phyloP scores from a whole-genome alignment of 2,797 vertebrate genomes.

The Aphelocoma californica region DNA sequence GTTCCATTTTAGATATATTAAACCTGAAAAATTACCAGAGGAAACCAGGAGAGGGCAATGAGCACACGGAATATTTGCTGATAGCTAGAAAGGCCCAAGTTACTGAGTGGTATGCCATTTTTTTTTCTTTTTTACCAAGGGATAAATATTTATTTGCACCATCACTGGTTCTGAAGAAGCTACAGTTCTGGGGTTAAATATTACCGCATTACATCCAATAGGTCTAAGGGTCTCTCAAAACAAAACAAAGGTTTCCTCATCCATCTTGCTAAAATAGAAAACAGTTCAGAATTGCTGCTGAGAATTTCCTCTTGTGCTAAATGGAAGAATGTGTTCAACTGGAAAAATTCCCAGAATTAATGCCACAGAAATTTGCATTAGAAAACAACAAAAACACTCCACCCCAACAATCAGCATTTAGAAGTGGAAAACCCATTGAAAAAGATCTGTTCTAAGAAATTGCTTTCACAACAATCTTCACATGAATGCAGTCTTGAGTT shows the following conservation, averaged over 20 bases:
- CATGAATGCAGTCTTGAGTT: not conserved
- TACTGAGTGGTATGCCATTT: not conserved
- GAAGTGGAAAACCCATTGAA: slow-evolving; percentile 14
- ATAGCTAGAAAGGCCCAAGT: not conserved
- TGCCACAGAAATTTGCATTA: slow-evolving; percentile 57
- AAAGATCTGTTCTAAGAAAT: slow-evolving; percentile 20
- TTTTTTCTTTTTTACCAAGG: not conserved
- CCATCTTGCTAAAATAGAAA: not conserved
- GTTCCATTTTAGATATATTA: not conserved
- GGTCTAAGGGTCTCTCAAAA: not conserved
- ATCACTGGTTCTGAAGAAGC: not conserved
- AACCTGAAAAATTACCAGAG: slow-evolving; percentile 43
- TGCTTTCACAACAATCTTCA: slow-evolving; percentile 7
- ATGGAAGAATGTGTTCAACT: slow-evolving; percentile 52
- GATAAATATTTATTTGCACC: not conserved
- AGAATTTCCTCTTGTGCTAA: slow-evolving; percentile 35
- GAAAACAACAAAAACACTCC: not conserved
- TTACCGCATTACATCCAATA: not conserved
- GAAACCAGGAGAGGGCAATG: slow-evolving; percentile 76
- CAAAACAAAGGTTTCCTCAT: slow-evolving; percentile 10
- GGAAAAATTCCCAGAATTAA: slow-evolving; percentile 60
- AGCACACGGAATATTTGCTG: slow-evolving; percentile 29
- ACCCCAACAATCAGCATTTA: not conserved
- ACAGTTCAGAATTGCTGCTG: not conserved
- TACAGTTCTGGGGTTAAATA: not conserved